Evolutionary conservation across 2,113 vertebrate genomes (phyloP), one percentile per base, ranked within the genome.

Genomic region (Plectropomus leopardus): DNA sequence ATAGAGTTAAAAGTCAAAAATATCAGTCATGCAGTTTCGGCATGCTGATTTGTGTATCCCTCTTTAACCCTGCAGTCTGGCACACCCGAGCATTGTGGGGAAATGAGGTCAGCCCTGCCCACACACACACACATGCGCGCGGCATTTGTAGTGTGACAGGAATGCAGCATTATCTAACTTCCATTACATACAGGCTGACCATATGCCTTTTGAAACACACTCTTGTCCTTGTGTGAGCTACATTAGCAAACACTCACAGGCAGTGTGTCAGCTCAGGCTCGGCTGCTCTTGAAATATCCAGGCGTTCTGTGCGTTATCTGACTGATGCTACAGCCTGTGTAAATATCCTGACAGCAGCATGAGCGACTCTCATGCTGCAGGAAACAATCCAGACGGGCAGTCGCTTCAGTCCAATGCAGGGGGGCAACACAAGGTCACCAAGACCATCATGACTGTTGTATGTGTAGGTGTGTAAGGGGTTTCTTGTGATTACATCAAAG

Each of bases 301-400:
- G 57, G 42, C n/a, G 3, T 19, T 26, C 9, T 3, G 5, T 1
- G 44, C 17, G 50, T 10, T 36, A 42, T 36, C 72, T 26, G 55
- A 72, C 45, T 0, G 2, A 42, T 47, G 71, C 32, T 67, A 65
- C 65, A 47, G 59, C 66, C n/a, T 72, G 60, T 72, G 60, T 66
- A 36, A 72, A 76, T 42, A 61, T 67, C 7, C 40, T 58, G 50
- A 51, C 6, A 36, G 53, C 23, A 2, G 50, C 3, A 0, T 44
- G 34, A 36, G 34, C 36, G 36, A 8, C 36, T 36, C 36, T 36
- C 36, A 36, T 10, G 11, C 36, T 9, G 53, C 28, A 0, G 6
- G 40, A 28, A 15, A 30, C 11, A 2, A 16, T 21, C 21, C 61
- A 21, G 10, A 11, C n/a, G 14, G 9, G 23, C 5, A 1, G 54